A percentile compares a stretch with the other conserved stretches of the same genome.
Conservation (phyloP, 2,797 vertebrate species). For the Spondyliosoma cantharus region DNA sequence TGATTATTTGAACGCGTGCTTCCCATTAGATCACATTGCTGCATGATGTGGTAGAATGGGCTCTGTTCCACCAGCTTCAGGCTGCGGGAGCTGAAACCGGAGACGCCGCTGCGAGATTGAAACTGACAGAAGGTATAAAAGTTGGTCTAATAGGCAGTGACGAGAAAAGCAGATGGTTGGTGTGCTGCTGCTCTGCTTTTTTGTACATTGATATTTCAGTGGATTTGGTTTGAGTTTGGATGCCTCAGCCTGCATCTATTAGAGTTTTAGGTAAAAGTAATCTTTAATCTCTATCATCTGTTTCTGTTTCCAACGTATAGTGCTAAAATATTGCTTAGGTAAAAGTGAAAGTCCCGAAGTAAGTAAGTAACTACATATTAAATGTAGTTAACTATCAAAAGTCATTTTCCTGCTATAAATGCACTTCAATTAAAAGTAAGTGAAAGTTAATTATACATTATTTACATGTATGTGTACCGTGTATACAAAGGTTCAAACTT, state of each 20-base stretch:
- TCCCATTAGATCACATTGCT: conserved; percentile 16
- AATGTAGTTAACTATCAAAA: too few relatives aligned
- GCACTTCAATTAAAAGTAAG: too few relatives aligned
- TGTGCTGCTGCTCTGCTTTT: neutral
- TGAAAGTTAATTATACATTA: too few relatives aligned
- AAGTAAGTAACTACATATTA: too few relatives aligned
- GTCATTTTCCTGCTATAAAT: too few relatives aligned
- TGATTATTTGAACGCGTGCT: conserved; percentile 14
- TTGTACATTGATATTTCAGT: conserved; percentile 2
- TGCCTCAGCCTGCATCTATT: neutral
- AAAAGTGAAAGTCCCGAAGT: too few relatives aligned
- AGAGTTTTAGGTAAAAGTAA: conserved; percentile 13
- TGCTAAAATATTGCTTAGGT: too few relatives aligned
- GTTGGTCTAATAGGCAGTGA: conserved; percentile 33
- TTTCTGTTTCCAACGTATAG: neutral
- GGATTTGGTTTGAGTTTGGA: conserved; percentile 12
- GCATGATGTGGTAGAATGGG: conserved; percentile 26
- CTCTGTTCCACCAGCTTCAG: conserved; percentile 15
- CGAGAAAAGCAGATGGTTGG: conserved; percentile 41
- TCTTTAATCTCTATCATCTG: neutral
- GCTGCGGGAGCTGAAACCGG: conserved; percentile 22
- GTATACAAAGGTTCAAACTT: too few relatives aligned
- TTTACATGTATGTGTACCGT: too few relatives aligned
- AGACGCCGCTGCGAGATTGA: conserved; percentile 15
- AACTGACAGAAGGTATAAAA: conserved; percentile 29